Conservation (phyloP, 1,140 invertebrate genomes). For the Matsumurasca onukii region DNA sequence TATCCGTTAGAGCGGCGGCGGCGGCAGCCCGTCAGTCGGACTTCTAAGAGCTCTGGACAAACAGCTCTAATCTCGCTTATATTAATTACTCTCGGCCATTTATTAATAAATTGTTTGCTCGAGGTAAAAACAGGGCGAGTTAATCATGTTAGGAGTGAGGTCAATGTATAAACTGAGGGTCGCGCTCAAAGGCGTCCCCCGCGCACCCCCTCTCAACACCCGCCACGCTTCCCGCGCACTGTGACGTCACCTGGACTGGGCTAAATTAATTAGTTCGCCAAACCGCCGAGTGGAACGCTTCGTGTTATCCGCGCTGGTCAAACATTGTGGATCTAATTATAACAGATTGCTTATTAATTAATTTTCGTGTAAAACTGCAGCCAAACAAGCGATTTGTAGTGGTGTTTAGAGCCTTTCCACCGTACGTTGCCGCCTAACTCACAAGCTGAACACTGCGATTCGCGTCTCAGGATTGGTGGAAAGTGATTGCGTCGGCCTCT, state of each 20-base stretch:
- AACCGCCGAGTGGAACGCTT: background rate
- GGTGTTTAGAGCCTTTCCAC: no score
- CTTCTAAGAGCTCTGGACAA: background rate
- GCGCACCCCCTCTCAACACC: background rate
- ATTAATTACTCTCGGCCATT: background rate
- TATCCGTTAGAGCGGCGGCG: background rate
- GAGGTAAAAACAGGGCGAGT: background rate
- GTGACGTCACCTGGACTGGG: background rate
- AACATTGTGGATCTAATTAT: background rate
- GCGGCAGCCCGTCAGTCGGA: background rate
- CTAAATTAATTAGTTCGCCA: background rate
- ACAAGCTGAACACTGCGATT: no score
- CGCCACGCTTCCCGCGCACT: background rate
- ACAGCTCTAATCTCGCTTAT: background rate
- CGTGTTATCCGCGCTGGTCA: background rate
- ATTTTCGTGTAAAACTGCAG: background rate
- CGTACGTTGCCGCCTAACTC: no score
- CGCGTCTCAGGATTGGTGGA: no score
- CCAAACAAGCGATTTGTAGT: no score
- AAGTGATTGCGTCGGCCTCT: no score
- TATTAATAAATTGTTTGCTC: slow-evolving; percentile 1
- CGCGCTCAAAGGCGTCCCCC: background rate
- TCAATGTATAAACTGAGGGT: background rate
- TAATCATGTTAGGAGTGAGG: background rate
- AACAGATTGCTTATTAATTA: background rate